Conservation (phyloP, 1,140 invertebrate genomes). For the Chrysopa pallens region DNA sequence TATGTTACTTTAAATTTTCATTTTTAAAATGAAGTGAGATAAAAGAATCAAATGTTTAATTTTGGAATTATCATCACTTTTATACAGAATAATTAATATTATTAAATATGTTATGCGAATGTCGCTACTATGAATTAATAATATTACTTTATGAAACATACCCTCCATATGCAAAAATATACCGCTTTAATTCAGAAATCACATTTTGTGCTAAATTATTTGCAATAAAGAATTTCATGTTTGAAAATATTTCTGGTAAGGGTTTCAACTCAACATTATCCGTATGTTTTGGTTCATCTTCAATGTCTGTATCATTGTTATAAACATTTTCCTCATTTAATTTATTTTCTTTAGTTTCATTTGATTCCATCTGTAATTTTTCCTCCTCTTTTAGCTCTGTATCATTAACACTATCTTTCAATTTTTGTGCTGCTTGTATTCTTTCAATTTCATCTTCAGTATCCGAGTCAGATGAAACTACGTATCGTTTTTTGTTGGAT, state of each 20-base stretch:
- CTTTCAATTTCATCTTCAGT: slow-evolving; percentile 35
- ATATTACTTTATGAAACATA: too few relatives aligned
- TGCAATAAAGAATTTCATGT: slow-evolving; percentile 15
- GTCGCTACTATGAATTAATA: too few relatives aligned
- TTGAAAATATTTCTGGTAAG: slow-evolving; percentile 10
- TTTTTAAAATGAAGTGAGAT: too few relatives aligned
- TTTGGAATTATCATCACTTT: too few relatives aligned
- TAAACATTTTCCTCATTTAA: slow-evolving; percentile 4
- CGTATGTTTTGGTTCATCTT: not conserved
- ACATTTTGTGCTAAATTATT: slow-evolving; percentile 8
- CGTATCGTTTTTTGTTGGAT: not conserved
- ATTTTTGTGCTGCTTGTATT: slow-evolving; percentile 15
- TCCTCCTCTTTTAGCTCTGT: not conserved
- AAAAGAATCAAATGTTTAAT: too few relatives aligned
- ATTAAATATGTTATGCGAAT: too few relatives aligned
- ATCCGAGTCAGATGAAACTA: slow-evolving; percentile 16
- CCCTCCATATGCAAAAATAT: slow-evolving; percentile 17
- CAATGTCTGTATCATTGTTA: slow-evolving; percentile 7
- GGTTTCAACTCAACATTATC: not conserved
- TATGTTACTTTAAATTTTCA: too few relatives aligned
- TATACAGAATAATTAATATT: too few relatives aligned
- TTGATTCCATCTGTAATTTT: not conserved
- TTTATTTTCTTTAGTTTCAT: not conserved
- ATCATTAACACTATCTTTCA: not conserved
- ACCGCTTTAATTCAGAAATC: slow-evolving; percentile 9